phyloP scores from a whole-genome alignment of 1,140 invertebrate species.

The Drosophila parvula region DNA sequence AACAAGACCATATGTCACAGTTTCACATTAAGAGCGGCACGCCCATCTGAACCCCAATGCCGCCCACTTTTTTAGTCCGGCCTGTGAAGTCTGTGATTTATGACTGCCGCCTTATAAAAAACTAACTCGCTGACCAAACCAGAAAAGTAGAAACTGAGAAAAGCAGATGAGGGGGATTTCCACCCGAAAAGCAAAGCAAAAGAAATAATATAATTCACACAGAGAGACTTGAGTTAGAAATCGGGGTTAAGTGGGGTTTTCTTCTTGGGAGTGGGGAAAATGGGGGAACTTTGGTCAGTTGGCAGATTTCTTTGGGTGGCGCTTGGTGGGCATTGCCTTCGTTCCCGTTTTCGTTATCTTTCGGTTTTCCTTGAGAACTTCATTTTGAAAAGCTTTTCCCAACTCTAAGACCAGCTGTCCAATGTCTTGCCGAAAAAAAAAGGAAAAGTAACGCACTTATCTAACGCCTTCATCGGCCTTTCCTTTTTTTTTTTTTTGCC shows the following conservation, averaged over 20 bases:
- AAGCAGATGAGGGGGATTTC: slow-evolving; percentile 8
- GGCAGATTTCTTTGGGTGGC: slow-evolving; percentile 35
- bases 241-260: slow-evolving; percentile 50
- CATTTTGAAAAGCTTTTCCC: slow-evolving; percentile 57
- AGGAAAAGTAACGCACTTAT: slow-evolving; percentile 72
- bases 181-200: slow-evolving; percentile 30
- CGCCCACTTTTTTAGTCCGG: slow-evolving; percentile 23
- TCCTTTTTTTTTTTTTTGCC: not conserved
- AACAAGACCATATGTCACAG: slow-evolving; percentile 49
- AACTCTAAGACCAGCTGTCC: slow-evolving; percentile 64
- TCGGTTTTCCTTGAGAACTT: slow-evolving; percentile 42
- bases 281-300: slow-evolving; percentile 38
- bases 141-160: slow-evolving; percentile 22
- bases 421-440: slow-evolving; percentile 51
- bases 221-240: slow-evolving; percentile 43
- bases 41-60: slow-evolving; percentile 21
- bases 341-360: slow-evolving; percentile 23
- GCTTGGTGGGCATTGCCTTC: slow-evolving; percentile 10
- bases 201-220: slow-evolving; percentile 62
- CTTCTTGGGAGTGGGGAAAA: not conserved
- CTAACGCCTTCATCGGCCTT: slow-evolving; percentile 60
- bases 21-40: slow-evolving; percentile 29
- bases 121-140: slow-evolving; percentile 63
- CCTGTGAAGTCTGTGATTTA: slow-evolving; percentile 45
- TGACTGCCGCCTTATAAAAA: slow-evolving; percentile 48